Conservation (phyloP, 2,113 vertebrate genomes). For the Grallaria varia region DNA sequence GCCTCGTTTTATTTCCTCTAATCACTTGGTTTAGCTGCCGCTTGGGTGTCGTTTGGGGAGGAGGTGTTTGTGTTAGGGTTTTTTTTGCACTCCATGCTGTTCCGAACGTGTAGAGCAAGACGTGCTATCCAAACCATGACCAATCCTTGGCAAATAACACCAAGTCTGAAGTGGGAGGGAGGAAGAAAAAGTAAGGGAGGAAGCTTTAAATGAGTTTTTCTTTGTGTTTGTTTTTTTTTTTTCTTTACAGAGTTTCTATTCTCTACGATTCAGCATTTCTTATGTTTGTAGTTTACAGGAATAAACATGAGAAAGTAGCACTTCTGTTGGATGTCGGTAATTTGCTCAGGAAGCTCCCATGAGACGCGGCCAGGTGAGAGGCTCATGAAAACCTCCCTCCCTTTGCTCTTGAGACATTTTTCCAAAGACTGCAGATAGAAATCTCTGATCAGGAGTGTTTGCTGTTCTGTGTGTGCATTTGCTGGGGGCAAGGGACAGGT, state of each 20-base stretch:
- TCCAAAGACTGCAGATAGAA: background rate
- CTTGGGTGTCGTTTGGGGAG: slow-evolving; percentile 49
- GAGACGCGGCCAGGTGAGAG: slow-evolving; percentile 24
- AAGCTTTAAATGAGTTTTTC: slow-evolving; percentile 3
- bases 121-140: slow-evolving; percentile 38
- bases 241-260: background rate
- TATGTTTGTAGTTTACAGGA: slow-evolving; percentile 49
- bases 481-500: background rate
- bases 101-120: slow-evolving; percentile 25
- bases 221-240: background rate
- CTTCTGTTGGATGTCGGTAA: slow-evolving; percentile 27
- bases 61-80: slow-evolving; percentile 22
- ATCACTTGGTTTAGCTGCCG: slow-evolving; percentile 10
- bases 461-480: background rate
- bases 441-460: background rate
- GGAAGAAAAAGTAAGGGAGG: background rate
- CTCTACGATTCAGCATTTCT: slow-evolving; percentile 34
- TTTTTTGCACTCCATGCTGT: slow-evolving; percentile 44
- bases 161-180: slow-evolving; percentile 21
- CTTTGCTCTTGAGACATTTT: background rate
- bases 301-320: slow-evolving; percentile 43
- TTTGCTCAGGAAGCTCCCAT: slow-evolving; percentile 12
- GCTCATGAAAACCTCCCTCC: background rate
- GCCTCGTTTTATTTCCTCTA: slow-evolving; percentile 41
- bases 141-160: slow-evolving; percentile 2